These are phyloP conservation scores for Lordiphosa collinella DNA, from an alignment of 1,140 invertebrate genomes.

Conservation along the genomic window DNA sequence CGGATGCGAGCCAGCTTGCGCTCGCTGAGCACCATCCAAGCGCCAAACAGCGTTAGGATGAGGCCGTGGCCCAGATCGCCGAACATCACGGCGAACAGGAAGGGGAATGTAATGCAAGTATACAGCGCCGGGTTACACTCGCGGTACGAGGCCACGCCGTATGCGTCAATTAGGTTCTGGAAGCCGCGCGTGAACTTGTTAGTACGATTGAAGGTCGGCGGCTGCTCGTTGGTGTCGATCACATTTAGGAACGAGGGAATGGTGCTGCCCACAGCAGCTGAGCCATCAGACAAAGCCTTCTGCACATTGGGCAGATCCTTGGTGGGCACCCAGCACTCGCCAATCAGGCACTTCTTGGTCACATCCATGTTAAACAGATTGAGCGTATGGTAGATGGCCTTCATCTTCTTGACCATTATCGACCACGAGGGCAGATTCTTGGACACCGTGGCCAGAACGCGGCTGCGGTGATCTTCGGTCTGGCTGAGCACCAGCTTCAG, in stretches of 20 bases:
- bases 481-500: constrained; percentile 96
- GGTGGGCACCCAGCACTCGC: constrained; percentile 98
- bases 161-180: constrained; percentile 97
- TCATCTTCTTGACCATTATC: constrained; percentile 93
- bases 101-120: constrained; percentile 89
- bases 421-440: constrained; percentile 97
- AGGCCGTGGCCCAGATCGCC: constrained; percentile 88
- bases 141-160: constrained; percentile 95
- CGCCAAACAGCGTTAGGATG: constrained; percentile 84
- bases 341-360: constrained; percentile 96
- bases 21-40: constrained; percentile 86
- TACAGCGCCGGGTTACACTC: constrained; percentile 85
- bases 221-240: constrained; percentile 92
- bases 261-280: constrained; percentile 94
- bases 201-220: constrained; percentile 97
- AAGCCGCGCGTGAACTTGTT: constrained; percentile 98
- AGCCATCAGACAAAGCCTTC: constrained; percentile 95
- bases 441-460: constrained; percentile 94
- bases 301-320: constrained; percentile 92
- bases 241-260: constrained; percentile 97
- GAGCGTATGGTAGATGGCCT: constrained; percentile 94
- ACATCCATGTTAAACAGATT: constrained; percentile 95
- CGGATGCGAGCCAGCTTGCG: constrained; percentile 80
- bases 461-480: constrained; percentile 95
- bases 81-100: constrained; percentile 89